A percentile compares a stretch with the other conserved stretches of the same genome.
Evolutionary conservation across 30 jellyfish, hydroid and myxozoan genomes (phyloP).

Genomic region (Aurelia coerulea): DNA sequence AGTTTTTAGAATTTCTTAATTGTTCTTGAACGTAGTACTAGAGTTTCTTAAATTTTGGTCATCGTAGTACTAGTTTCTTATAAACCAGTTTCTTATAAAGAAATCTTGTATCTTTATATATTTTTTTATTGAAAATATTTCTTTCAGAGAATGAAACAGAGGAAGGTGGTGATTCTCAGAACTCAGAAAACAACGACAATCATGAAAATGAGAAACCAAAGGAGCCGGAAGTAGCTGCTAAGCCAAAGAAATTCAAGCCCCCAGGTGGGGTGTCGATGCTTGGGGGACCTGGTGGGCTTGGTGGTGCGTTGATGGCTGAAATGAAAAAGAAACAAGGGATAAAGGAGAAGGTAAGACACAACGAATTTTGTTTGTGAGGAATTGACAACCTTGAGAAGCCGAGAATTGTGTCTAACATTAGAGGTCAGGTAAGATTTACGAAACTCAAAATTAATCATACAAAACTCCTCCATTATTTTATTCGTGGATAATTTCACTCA

Average conservation of each 20-base stretch:
- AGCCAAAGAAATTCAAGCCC: conserved; percentile 59
- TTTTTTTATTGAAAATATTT: too few relatives aligned
- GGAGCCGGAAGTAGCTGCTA: conserved; percentile 35
- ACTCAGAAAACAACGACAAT: neutral
- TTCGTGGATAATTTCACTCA: too few relatives aligned
- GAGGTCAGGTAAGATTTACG: too few relatives aligned
- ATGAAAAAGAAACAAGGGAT: conserved; percentile 76
- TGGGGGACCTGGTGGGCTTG: conserved; percentile 76
- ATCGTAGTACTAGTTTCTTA: too few relatives aligned
- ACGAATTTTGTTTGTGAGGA: neutral
- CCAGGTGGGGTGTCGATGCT: conserved; percentile 75
- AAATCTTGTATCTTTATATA: too few relatives aligned
- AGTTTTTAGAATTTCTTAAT: too few relatives aligned
- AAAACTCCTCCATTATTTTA: too few relatives aligned
- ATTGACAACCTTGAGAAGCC: neutral
- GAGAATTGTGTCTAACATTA: too few relatives aligned
- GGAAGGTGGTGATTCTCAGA: conserved; percentile 1
- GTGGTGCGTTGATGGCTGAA: conserved; percentile 86
- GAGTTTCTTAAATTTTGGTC: too few relatives aligned
- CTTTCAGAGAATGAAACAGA: neutral
- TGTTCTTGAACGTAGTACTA: too few relatives aligned
- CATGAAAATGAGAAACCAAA: conserved; percentile 22
- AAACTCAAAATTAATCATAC: too few relatives aligned
- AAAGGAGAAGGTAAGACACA: conserved; percentile 32
- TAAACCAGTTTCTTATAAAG: too few relatives aligned